Percentiles rank a stretch among this genome's conserved stretches.
phyloP scores from a whole-genome alignment of 2,113 vertebrate species.

The Eubucco bourcierii region DNA sequence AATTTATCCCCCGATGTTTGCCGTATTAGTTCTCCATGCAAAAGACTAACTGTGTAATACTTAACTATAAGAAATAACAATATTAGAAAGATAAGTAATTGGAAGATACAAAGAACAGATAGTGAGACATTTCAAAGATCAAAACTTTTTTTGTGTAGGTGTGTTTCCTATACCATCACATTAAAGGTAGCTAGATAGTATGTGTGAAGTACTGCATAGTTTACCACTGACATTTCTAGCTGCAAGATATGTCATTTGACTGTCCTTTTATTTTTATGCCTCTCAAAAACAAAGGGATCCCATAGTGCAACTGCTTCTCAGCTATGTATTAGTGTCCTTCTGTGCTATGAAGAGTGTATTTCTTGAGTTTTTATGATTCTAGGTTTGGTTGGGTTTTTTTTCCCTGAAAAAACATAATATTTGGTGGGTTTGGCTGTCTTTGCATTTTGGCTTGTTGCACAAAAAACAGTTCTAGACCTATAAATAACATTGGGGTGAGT shows the following conservation, averaged over 20 bases:
- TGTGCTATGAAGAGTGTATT: background rate
- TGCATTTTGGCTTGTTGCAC: background rate
- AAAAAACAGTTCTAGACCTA: background rate
- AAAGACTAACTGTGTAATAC: background rate
- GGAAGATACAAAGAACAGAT: background rate
- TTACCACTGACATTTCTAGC: background rate
- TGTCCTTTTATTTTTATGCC: background rate
- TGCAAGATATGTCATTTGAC: background rate
- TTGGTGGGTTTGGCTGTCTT: background rate
- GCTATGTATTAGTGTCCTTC: background rate
- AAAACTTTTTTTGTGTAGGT: background rate
- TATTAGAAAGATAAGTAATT: background rate
- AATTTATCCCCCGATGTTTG: background rate
- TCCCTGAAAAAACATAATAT: background rate
- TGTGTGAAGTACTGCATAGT: background rate
- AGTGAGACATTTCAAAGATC: background rate
- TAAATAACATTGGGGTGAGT: background rate
- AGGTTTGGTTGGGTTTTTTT: too few species aligned
- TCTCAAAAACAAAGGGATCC: background rate
- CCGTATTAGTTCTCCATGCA: background rate
- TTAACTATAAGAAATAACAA: background rate
- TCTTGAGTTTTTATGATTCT: background rate
- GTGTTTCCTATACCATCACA: background rate
- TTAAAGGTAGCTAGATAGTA: background rate
- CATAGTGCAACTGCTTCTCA: background rate